Percentiles rank a stretch among this genome's conserved stretches.
Evolutionary conservation across 2,113 vertebrate species (phyloP).

Genomic region (Ammodytes dubius): DNA sequence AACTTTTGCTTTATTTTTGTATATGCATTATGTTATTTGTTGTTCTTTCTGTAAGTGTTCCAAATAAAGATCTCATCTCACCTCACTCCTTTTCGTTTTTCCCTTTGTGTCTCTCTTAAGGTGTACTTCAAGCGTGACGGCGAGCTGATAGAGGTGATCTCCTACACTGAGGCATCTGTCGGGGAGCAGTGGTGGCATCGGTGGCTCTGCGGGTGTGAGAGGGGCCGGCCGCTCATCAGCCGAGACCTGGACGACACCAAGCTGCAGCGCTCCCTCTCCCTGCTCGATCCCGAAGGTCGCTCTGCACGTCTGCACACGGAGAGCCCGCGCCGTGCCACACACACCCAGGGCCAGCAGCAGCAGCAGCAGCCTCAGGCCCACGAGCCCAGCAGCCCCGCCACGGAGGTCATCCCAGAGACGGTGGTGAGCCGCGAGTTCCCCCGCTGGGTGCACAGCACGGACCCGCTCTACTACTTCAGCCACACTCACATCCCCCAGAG

Average conservation of each 20-base stretch:
- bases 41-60: neutral
- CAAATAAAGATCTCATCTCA: too few species aligned
- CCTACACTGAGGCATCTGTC: slow-evolving; percentile 84
- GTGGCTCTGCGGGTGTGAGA: slow-evolving; percentile 80
- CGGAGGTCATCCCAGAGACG: slow-evolving; percentile 93
- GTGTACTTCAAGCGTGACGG: slow-evolving; percentile 97
- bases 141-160: slow-evolving; percentile 92
- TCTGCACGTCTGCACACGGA: slow-evolving; percentile 82
- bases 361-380: slow-evolving; percentile 47
- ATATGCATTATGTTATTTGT: neutral
- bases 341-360: slow-evolving; percentile 81
- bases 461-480: slow-evolving; percentile 94
- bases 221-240: slow-evolving; percentile 90
- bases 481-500: slow-evolving; percentile 91
- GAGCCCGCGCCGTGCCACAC: slow-evolving; percentile 77
- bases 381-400: slow-evolving; percentile 86
- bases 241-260: slow-evolving; percentile 96
- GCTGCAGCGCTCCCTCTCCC: slow-evolving; percentile 90
- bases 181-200: slow-evolving; percentile 44
- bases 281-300: slow-evolving; percentile 85
- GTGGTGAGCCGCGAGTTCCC: slow-evolving; percentile 98
- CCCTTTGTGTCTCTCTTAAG: slow-evolving; percentile 76
- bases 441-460: slow-evolving; percentile 93
- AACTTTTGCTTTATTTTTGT: too few species aligned
- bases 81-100: slow-evolving; percentile 1